Percentiles rank a stretch among this genome's conserved stretches.
These are phyloP conservation scores for Acanthornis magna DNA, from an alignment of 2,797 vertebrate genomes.

Conservation along the genomic window DNA sequence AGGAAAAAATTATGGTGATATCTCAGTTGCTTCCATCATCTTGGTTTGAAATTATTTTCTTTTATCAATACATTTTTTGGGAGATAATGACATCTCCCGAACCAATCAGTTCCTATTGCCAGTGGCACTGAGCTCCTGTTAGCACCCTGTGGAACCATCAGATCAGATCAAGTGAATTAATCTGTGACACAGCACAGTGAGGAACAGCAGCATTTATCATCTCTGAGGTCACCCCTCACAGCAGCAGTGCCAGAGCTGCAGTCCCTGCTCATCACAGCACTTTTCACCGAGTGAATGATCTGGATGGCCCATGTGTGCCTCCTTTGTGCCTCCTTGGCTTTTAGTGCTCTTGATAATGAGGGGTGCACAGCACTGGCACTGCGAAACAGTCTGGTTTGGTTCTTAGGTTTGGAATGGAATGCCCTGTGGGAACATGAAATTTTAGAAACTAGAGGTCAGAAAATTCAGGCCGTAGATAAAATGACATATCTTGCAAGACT, in stretches of 20 bases:
- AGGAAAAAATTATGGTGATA: not conserved
- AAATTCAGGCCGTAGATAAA: not conserved
- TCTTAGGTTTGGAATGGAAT: not conserved
- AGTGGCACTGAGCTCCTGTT: slow-evolving; percentile 39
- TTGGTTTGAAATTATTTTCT: slow-evolving; percentile 19
- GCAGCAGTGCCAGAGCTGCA: not conserved
- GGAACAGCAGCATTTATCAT: slow-evolving; percentile 34
- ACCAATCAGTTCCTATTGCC: slow-evolving; percentile 46
- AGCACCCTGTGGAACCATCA: slow-evolving; percentile 29
- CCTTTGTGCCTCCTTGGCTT: not conserved
- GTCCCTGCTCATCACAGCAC: not conserved
- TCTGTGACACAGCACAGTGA: not conserved
- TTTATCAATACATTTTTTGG: slow-evolving; percentile 22
- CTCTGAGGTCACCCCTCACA: not conserved
- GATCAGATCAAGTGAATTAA: slow-evolving; percentile 44
- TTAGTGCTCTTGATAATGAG: not conserved
- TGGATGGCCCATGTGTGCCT: not conserved
- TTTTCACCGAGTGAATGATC: not conserved
- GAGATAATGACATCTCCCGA: slow-evolving; percentile 44
- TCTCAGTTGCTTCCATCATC: not conserved
- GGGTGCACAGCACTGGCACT: not conserved
- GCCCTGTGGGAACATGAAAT: not conserved
- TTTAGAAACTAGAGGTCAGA: not conserved
- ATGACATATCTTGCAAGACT: not conserved
- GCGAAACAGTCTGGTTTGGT: not conserved